Conservation (phyloP, 2,888 invertebrate genomes). For the Panzeria rudis region DNA sequence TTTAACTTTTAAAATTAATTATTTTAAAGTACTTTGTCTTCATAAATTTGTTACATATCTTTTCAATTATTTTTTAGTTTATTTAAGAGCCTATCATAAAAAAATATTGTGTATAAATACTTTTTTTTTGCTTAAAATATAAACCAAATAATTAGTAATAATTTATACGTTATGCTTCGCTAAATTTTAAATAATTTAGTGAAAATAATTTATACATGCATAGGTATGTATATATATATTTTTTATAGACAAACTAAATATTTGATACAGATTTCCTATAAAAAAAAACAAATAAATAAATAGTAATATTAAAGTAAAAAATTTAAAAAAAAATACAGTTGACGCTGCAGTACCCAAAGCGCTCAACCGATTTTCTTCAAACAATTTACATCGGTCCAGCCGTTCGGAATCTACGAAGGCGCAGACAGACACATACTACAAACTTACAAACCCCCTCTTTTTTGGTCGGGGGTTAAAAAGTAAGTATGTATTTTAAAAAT, state of each 20-base stretch:
- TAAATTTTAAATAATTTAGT: conserved; percentile 47
- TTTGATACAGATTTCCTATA: conserved; percentile 52
- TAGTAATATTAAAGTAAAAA: neutral
- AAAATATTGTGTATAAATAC: conserved; percentile 6
- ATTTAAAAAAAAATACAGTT: neutral
- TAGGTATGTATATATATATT: neutral
- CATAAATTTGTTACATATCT: neutral
- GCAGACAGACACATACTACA: no score
- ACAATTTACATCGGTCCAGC: no score
- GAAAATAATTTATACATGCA: conserved; percentile 39
- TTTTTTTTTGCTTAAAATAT: conserved; percentile 47
- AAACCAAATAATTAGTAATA: conserved; percentile 59
- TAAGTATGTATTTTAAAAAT: no score
- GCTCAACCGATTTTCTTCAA: no score
- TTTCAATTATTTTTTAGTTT: conserved; percentile 7
- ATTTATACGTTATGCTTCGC: conserved; percentile 58
- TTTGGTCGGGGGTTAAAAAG: no score
- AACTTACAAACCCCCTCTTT: no score
- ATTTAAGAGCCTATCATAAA: conserved; percentile 19
- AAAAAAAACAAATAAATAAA: conserved; percentile 9
- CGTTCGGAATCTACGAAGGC: no score
- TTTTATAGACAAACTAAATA: conserved; percentile 24
- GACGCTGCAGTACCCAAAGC: no score
- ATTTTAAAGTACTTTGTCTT: conserved; percentile 22
- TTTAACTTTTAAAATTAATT: neutral